Evolutionary conservation across 2,797 vertebrate species (phyloP), one percentile per base, ranked within the genome.

Genomic region (Peromyscus aztecus): DNA sequence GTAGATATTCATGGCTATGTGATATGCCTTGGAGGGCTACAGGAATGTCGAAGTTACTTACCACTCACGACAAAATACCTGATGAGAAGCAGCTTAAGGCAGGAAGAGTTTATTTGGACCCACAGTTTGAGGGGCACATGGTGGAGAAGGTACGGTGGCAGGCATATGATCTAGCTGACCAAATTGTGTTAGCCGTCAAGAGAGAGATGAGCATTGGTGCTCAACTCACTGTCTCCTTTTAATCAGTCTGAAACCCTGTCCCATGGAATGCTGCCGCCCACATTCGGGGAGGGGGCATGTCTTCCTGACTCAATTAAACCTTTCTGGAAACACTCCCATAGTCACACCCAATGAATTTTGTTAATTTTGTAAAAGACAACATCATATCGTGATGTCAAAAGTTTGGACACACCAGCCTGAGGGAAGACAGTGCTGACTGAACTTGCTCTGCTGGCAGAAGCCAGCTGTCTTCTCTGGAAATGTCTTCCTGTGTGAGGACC

Each of bases 1-100:
- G 65, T 2, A 8, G 7, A 0, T 34, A 2, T 34, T 55, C 46
- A 8, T 1, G 11, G 12, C 78, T 27, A 14, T 4, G 1, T 4
- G 17, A 82, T 31, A 3, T 1, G 1, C 31, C 46, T 21, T 34
- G 1, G 57, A 78, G 67, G 49, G 5, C 1, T 55, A 14, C 21
- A 17, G 59, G 37, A 43, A 40, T 71, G 34, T 17, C 29, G 34
- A 3, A 4, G 8, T 37, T 29, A 37, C 65, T 37, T 55, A 24
- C 4, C 29, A 29, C 46, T 65, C 17, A 24, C 55, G 23, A 37
- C 12, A 3, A 49, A 82, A 67, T 24, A 49, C 43, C 31, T 67
- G 43, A n/a, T 13, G 19, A 37, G 84, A 55, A 29, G 16, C 65
- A 55, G 10, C 14, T 71, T 29, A 37, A 71, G 67, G 63, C 83